Percentiles rank a stretch among this genome's conserved stretches.
These are phyloP conservation scores for Lanistes nyassanus DNA, from an alignment of 1,140 invertebrate species.

Conservation along the genomic window DNA sequence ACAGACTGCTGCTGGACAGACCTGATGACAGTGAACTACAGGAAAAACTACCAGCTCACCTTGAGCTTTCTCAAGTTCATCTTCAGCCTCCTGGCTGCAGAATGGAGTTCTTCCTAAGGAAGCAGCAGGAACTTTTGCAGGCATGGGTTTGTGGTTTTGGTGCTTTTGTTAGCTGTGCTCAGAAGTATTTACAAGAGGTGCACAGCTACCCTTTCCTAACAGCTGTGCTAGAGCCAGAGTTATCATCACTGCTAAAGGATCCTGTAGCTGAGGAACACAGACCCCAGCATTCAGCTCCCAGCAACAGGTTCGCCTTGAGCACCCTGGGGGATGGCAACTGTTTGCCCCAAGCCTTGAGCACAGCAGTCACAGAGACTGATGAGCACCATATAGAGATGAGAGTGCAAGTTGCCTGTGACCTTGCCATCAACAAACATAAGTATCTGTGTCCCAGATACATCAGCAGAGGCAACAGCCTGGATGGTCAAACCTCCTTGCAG, in stretches of 20 bases:
- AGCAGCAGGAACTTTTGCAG: background rate
- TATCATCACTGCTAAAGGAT: background rate
- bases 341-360: background rate
- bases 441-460: background rate
- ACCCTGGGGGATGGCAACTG: constrained; percentile 4
- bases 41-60: background rate
- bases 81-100: background rate
- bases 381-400: background rate
- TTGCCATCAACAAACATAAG: background rate
- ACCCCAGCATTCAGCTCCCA: background rate
- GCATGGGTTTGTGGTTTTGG: background rate
- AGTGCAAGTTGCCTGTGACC: no score
- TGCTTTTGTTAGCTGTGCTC: background rate
- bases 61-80: background rate
- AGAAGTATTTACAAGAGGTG: no score
- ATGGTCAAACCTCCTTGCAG: no score
- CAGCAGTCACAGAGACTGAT: background rate
- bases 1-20: background rate
- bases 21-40: background rate
- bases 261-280: no score
- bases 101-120: background rate
- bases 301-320: background rate
- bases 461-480: background rate
- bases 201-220: background rate
- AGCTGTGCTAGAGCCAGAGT: background rate